These are phyloP conservation scores for Brenthis daphne DNA, from an alignment of 2,888 invertebrate genomes.

Conservation along the genomic window DNA sequence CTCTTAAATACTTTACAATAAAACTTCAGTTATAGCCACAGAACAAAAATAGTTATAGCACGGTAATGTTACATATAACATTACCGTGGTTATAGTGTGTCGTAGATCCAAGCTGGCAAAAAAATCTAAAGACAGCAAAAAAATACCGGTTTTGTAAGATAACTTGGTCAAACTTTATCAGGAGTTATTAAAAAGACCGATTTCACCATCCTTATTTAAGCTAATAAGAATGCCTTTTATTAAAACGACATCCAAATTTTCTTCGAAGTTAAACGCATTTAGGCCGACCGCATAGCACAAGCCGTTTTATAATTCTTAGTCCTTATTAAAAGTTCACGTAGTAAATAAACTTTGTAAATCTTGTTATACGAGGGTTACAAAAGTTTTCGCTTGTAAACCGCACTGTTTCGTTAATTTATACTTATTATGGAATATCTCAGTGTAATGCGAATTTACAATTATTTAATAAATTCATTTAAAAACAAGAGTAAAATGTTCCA, in stretches of 20 bases:
- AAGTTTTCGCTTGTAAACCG: conserved; percentile 24
- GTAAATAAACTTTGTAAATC: conserved; percentile 26
- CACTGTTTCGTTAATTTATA: conserved; percentile 17
- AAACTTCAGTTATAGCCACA: too few relatives aligned
- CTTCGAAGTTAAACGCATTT: conserved; percentile 14
- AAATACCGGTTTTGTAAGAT: neutral
- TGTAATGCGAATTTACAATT: neutral
- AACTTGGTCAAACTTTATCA: neutral
- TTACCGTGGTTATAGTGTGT: neutral
- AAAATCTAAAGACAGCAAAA: conserved; percentile 2
- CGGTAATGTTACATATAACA: too few relatives aligned
- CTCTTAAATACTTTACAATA: too few relatives aligned
- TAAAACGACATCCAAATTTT: conserved; percentile 14
- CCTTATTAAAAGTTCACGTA: conserved; percentile 33
- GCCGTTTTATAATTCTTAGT: conserved; percentile 21
- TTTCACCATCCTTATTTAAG: neutral
- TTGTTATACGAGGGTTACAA: conserved; percentile 22
- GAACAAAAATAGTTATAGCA: too few relatives aligned
- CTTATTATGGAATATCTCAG: neutral
- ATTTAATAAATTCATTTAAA: neutral
- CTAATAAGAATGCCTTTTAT: conserved; percentile 9
- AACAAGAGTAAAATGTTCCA: too few relatives aligned
- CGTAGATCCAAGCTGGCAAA: neutral
- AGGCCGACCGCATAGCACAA: conserved; percentile 16
- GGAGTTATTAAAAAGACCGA: neutral